phyloP scores from a whole-genome alignment of 2,113 vertebrate species.

The Neomonachus schauinslandi region DNA sequence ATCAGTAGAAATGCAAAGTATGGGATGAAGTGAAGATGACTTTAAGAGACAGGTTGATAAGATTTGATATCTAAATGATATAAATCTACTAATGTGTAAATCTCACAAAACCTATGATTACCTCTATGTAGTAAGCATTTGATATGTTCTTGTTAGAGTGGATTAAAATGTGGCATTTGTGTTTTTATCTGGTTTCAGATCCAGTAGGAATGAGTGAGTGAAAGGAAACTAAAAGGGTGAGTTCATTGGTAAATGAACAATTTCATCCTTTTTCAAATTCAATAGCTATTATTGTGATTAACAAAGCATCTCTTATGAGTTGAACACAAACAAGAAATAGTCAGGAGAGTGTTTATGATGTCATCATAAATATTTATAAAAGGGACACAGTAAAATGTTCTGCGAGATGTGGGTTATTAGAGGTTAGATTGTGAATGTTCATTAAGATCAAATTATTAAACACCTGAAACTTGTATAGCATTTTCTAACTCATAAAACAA shows the following conservation, averaged over 20 bases:
- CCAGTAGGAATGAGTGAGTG: conserved; percentile 57
- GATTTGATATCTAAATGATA: not conserved
- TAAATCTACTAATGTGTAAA: not conserved
- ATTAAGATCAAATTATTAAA: conserved; percentile 37
- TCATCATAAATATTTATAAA: conserved; percentile 64
- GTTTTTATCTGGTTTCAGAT: conserved; percentile 56
- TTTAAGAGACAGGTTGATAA: not conserved
- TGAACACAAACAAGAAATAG: not conserved
- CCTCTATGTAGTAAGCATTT: not conserved
- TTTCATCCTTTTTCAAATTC: conserved; percentile 69
- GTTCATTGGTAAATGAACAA: conserved; percentile 63
- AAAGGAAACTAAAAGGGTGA: conserved; percentile 50
- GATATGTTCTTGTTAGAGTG: conserved; percentile 22
- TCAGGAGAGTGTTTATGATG: not conserved
- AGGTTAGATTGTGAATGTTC: not conserved
- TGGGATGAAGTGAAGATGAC: not conserved
- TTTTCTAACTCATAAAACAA: conserved; percentile 22
- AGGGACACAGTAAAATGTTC: not conserved
- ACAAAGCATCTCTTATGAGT: not conserved
- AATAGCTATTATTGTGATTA: conserved; percentile 53
- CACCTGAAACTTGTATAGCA: not conserved
- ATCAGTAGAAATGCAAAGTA: not conserved
- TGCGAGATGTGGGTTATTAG: conserved; percentile 10
- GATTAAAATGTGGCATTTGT: conserved; percentile 72
- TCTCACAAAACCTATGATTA: not conserved